A percentile compares a stretch with the other conserved stretches of the same genome.
Evolutionary conservation across 2,888 invertebrate genomes (phyloP).

Genomic region (Pyrrhia umbra): DNA sequence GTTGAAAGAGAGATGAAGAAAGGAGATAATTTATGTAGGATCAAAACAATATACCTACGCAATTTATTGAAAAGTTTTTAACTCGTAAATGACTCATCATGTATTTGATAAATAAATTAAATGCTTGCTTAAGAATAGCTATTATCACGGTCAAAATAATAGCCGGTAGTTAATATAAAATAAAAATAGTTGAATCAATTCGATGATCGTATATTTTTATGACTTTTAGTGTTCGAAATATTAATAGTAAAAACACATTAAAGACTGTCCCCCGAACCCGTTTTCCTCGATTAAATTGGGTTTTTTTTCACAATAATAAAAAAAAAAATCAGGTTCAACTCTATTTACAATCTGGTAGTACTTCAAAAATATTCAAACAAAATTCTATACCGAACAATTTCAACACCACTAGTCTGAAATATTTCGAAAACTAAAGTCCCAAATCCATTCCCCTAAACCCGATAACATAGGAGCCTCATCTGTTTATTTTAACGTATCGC

Average conservation of each 20-base stretch:
- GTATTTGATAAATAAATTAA: background rate
- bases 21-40: constrained; percentile 36
- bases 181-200: too few species aligned
- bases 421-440: constrained; percentile 2
- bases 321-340: too few species aligned
- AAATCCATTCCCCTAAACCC: constrained; percentile 12
- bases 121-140: too few species aligned
- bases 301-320: too few species aligned
- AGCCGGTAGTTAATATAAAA: too few species aligned
- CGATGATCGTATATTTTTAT: too few species aligned
- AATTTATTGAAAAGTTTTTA: background rate
- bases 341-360: too few species aligned
- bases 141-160: too few species aligned
- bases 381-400: background rate
- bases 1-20: constrained; percentile 18
- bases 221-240: too few species aligned
- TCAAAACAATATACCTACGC: background rate
- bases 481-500: constrained; percentile 59
- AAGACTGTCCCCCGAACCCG: too few species aligned
- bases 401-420: background rate
- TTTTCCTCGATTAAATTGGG: too few species aligned
- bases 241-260: too few species aligned
- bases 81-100: background rate
- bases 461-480: constrained; percentile 51
- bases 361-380: background rate